phyloP scores from a whole-genome alignment of 2,888 invertebrate genomes.

The Copidosoma aretas region DNA sequence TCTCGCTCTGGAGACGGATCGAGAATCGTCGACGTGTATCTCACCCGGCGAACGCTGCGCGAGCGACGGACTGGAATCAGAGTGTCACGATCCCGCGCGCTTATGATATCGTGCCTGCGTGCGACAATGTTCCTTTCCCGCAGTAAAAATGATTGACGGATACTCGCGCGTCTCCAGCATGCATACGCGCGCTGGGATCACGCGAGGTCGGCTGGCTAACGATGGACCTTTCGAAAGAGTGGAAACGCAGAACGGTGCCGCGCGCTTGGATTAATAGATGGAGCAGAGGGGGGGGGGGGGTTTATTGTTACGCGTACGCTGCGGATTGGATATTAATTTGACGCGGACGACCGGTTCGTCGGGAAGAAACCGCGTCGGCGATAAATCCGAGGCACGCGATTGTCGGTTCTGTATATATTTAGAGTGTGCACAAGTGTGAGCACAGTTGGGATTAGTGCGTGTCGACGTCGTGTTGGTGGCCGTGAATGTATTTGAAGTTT shows the following conservation, averaged over 20 bases:
- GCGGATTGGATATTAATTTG: conserved; percentile 20
- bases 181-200: neutral
- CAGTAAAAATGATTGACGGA: conserved; percentile 4
- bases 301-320: neutral
- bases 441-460: neutral
- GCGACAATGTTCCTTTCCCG: neutral
- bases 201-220: conserved; percentile 14
- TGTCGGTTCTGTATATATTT: conserved; percentile 15
- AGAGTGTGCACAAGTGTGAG: no score
- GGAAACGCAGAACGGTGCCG: conserved; percentile 7
- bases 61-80: no score
- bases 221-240: conserved; percentile 22
- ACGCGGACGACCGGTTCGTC: conserved; percentile 13
- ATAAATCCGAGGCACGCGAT: conserved; percentile 13
- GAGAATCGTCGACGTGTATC: no score
- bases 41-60: no score
- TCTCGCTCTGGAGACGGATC: no score
- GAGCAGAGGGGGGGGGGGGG: no score
- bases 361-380: conserved; percentile 9
- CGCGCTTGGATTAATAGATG: conserved; percentile 15
- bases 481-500: neutral
- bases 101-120: no score
- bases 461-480: conserved; percentile 5
- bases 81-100: no score
- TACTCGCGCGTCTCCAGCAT: conserved; percentile 1